Evolutionary conservation across 2,888 invertebrate species (phyloP).

Genomic region (Nemotelus nigrinus): DNA sequence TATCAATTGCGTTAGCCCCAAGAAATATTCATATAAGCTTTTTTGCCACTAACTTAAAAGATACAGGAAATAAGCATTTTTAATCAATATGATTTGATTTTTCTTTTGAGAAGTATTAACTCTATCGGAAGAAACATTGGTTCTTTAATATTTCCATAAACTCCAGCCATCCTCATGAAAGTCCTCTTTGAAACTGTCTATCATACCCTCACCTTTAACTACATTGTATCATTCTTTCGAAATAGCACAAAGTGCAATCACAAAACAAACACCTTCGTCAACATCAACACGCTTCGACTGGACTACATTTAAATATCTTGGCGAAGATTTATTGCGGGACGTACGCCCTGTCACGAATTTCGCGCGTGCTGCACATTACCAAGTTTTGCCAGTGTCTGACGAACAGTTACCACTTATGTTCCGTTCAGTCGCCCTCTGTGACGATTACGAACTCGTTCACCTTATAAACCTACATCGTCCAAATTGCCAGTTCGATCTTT

Average conservation of each 20-base stretch:
- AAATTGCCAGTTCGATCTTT: slow-evolving; percentile 25
- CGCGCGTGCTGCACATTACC: slow-evolving; percentile 57
- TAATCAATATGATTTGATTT: too few relatives aligned
- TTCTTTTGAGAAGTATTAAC: too few relatives aligned
- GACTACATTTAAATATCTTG: slow-evolving; percentile 56
- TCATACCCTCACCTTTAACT: slow-evolving; percentile 31
- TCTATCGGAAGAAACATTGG: too few relatives aligned
- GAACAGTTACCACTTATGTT: slow-evolving; percentile 47
- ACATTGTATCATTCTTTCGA: slow-evolving; percentile 50
- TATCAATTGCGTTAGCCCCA: too few relatives aligned
- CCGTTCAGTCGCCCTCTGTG: background rate
- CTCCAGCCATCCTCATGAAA: too few relatives aligned
- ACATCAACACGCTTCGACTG: slow-evolving; percentile 45
- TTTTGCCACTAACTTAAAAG: too few relatives aligned
- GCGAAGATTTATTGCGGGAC: slow-evolving; percentile 56
- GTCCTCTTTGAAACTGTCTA: background rate
- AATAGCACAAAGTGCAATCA: slow-evolving; percentile 49
- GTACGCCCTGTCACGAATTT: slow-evolving; percentile 58
- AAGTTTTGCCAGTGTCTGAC: slow-evolving; percentile 47
- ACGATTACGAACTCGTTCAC: slow-evolving; percentile 11
- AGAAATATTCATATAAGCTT: too few relatives aligned
- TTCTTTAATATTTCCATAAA: too few relatives aligned
- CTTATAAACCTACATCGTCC: slow-evolving; percentile 6
- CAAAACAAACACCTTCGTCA: slow-evolving; percentile 47
- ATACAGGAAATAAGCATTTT: too few relatives aligned